Evolutionary conservation across 53 echinoderm and acorn worm species (phyloP), one percentile per base, ranked within the genome.

Genomic region (Stichopus horrens): DNA sequence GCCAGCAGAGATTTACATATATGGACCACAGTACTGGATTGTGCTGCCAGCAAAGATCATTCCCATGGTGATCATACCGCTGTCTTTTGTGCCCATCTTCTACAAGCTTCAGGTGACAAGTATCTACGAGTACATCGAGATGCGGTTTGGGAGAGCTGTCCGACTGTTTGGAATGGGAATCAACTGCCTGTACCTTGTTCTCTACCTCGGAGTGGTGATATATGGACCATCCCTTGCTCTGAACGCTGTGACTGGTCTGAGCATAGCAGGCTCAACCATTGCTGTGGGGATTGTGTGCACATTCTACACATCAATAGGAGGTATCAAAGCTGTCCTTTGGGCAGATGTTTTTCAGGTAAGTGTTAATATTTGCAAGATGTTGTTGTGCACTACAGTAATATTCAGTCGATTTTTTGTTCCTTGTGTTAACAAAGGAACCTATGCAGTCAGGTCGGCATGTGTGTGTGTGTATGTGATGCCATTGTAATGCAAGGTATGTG

Each of bases 1-100:
- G 19, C 53, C 87, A 73, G 87, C 87, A 21, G 87, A 86, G 3
- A 53, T 19, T 6, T 86, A 86, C 56, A 86, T 86, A n/a, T 23
- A 86, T 53, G 87, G 87, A 11, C 87, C 87, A 6, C 74, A 74
- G 51, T 86, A 74, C 56, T 86, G 87, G 87, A 74, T 86, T n/a
- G 55, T 19, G 56, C 20, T 86, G 8, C 56, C 58, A 9, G 55
- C 87, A 4, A 86, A 86, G 55, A 58, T 55, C 7, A 53, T 86
- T 6, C 75, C 87, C 7, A 74, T 86, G 73, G 52, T 52, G 19
- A 86, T 86, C 53, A 86, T 86, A n/a, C 20, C 87, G 54, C 57
- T 56, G 7, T 74, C 87, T 11, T 86, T 86, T 23, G 74, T 73
- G 54, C 87, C 87, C n/a, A 57, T 86, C n/a, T 86, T 86, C 52